Conservation (phyloP, 2,113 vertebrate genomes). For the Perognathus longimembris region DNA sequence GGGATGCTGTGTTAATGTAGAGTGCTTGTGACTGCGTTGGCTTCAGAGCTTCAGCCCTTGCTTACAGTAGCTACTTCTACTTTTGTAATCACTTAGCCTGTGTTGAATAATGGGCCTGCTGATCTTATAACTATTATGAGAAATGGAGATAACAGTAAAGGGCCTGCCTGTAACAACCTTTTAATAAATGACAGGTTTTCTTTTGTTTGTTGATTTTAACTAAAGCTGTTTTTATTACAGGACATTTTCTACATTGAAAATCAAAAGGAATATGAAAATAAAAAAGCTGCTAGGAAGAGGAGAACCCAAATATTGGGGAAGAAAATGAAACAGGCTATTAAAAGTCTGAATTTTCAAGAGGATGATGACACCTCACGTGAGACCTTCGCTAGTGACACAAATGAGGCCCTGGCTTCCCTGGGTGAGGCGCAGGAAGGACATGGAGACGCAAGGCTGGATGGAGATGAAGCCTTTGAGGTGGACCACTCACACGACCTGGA, state of each 20-base stretch:
- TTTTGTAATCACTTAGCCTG: background rate
- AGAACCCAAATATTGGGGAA: conserved; percentile 93
- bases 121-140: background rate
- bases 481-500: conserved; percentile 94
- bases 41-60: too few species aligned
- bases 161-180: background rate
- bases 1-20: background rate
- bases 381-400: conserved; percentile 98
- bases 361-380: conserved; percentile 96
- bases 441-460: conserved; percentile 89
- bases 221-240: conserved; percentile 79
- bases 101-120: background rate
- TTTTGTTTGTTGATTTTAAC: background rate
- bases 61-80: background rate
- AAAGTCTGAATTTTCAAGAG: conserved; percentile 95
- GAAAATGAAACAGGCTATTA: conserved; percentile 98
- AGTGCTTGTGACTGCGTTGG: background rate
- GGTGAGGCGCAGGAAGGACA: conserved; percentile 93
- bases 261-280: conserved; percentile 92
- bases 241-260: conserved; percentile 95
- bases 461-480: conserved; percentile 92
- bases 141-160: conserved; percentile 32
- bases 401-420: conserved; percentile 95
- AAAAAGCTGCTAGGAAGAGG: conserved; percentile 96
- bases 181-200: background rate